phyloP scores from a whole-genome alignment of 2,888 invertebrate genomes.

The Aleiodes leptofemur region DNA sequence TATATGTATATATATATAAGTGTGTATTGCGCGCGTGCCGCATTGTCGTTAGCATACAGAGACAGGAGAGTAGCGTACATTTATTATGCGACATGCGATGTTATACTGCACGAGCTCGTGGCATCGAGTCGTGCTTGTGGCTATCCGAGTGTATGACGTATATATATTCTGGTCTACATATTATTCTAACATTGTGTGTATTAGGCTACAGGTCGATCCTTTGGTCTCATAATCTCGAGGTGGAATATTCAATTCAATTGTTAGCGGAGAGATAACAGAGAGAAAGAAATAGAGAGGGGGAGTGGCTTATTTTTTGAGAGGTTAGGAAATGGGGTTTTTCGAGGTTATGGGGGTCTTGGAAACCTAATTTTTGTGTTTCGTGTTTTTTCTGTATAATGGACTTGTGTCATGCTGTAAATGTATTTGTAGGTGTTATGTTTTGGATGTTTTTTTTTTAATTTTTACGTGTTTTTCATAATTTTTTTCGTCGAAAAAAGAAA shows the following conservation, averaged over 20 bases:
- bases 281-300: no score
- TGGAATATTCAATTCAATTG: neutral
- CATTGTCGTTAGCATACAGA: slow-evolving; percentile 48
- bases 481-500: slow-evolving; percentile 6
- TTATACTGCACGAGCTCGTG: slow-evolving; percentile 44
- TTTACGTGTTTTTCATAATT: slow-evolving; percentile 23
- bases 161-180: slow-evolving; percentile 26
- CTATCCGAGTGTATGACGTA: slow-evolving; percentile 48
- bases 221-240: slow-evolving; percentile 31
- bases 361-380: neutral
- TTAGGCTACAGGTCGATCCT: slow-evolving; percentile 21
- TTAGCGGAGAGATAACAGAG: slow-evolving; percentile 5
- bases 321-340: neutral
- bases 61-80: slow-evolving; percentile 49
- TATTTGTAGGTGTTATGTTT: slow-evolving; percentile 32
- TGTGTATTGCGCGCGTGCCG: slow-evolving; percentile 42
- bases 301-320: neutral
- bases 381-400: slow-evolving; percentile 8
- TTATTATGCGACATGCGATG: slow-evolving; percentile 56
- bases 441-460: slow-evolving; percentile 32
- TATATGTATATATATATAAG: slow-evolving; percentile 9
- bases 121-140: slow-evolving; percentile 48
- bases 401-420: slow-evolving; percentile 39
- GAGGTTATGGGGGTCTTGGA: neutral
- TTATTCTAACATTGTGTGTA: slow-evolving; percentile 13